Base-by-base conservation (phyloP, 2,113 vertebrate species). In the Scalopus aquaticus region DNA sequence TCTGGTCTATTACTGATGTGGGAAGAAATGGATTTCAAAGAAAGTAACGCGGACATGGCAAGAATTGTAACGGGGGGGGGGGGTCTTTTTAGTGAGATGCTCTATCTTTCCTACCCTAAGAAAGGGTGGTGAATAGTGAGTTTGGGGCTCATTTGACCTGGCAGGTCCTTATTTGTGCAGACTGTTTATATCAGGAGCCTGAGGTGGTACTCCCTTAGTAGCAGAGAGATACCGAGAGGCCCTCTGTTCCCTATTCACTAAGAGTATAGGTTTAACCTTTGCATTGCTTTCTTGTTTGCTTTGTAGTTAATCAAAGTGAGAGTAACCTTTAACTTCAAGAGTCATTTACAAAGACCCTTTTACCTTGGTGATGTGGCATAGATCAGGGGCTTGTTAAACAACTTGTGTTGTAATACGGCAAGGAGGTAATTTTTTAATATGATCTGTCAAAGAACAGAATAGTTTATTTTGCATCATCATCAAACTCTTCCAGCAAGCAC, bases 401-500 rank as follows among this genome's bases (percentile, higher is more conserved):
- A 64, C 69, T 8, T 58, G 54, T 6, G 37, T 28, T 46, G 60
- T 11, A 49, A 37, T 2, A 11, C 28, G 13, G 17, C 46, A 35
- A 2, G 58, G 35, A 51, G 54, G 39, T 20, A 6, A n/a, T 11
- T 44, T 88, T 73, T 76, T 16, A 17, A 44, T 26, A n/a, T 9
- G 28, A 80, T 46, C 79, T 80, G 37, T 84, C 65, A 73, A 95
- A 83, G 39, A 78, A 78, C 24, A 65, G 94, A 79, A 77, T 77
- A 13, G 86, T 54, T 28, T 72, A 74, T 90, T 90, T 80, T 77
- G 44, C 2, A 19, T 42, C 81, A 19, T 90, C 86, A 67, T 77
- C 32, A 49, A 83, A 83, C 60, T 95, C 44, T 93, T 73, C 72
- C 54, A 90, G 77, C 20, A 89, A 64, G 32, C 20, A 79, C 24